Evolutionary conservation across 2,797 vertebrate genomes (phyloP).

Genomic region (Clarias platycephalus): DNA sequence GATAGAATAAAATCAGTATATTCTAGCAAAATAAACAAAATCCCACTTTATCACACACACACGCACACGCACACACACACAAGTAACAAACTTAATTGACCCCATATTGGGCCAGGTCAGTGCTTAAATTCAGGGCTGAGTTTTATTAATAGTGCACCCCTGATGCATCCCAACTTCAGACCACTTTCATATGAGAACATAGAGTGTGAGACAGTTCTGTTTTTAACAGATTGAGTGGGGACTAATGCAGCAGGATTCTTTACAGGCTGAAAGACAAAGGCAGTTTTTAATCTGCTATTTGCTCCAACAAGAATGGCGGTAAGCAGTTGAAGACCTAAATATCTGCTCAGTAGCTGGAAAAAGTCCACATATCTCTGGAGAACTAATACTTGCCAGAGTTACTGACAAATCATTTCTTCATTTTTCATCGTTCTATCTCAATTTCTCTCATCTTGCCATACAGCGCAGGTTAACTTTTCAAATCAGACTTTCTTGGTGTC

Average conservation of each 20-base stretch:
- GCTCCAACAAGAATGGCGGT: not conserved
- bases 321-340: constrained; percentile 23
- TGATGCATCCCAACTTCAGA: not conserved
- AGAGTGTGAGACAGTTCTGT: not conserved
- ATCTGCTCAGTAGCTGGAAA: constrained; percentile 28
- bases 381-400: constrained; percentile 7
- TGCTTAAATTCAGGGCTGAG: too few species aligned
- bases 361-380: constrained; percentile 26
- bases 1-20: too few species aligned
- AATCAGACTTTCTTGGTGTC: constrained; percentile 36
- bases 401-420: constrained; percentile 8
- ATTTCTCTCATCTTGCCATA: constrained; percentile 34
- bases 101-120: too few species aligned
- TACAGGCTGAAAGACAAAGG: constrained; percentile 16
- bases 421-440: constrained; percentile 16
- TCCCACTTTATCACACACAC: too few species aligned
- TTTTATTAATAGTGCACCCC: too few species aligned
- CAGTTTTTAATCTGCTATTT: constrained; percentile 26
- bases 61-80: too few species aligned
- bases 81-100: too few species aligned
- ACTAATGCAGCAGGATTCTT: constrained; percentile 2
- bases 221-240: not conserved
- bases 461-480: constrained; percentile 30
- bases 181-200: constrained; percentile 18
- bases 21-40: too few species aligned